Evolutionary conservation across 2,797 vertebrate genomes (phyloP).

Genomic region (Harpagifer antarcticus): DNA sequence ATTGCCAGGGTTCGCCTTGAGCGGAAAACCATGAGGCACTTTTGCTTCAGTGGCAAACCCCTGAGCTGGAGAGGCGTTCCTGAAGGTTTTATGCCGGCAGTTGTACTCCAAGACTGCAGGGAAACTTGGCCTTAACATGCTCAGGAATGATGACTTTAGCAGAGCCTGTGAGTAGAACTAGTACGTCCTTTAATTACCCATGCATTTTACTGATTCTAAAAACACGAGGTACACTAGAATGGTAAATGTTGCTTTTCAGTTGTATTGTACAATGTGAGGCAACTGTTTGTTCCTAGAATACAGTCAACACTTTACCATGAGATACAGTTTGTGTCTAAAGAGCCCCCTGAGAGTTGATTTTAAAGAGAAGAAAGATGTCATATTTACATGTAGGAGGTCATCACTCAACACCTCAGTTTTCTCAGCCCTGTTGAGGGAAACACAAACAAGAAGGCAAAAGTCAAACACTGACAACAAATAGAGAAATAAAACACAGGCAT

Average conservation of each 20-base stretch:
- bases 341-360: not conserved
- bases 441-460: conserved; percentile 25
- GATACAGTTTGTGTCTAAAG: not conserved
- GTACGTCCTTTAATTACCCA: conserved; percentile 29
- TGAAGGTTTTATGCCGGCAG: conserved; percentile 50
- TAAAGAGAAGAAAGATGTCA: not conserved
- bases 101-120: conserved; percentile 45
- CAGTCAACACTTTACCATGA: not conserved
- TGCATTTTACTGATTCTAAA: conserved; percentile 28
- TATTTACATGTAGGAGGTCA: conserved; percentile 93
- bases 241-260: not conserved
- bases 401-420: conserved; percentile 97
- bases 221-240: not conserved
- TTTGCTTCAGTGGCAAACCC: conserved; percentile 39
- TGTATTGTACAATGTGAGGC: not conserved
- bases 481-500: not conserved
- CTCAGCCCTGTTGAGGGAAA: conserved; percentile 89
- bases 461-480: conserved; percentile 26
- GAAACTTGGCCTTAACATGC: conserved; percentile 44
- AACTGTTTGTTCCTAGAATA: not conserved
- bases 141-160: conserved; percentile 61
- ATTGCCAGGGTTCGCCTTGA: conserved; percentile 47
- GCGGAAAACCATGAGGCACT: conserved; percentile 51
- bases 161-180: conserved; percentile 48
- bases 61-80: conserved; percentile 38